Percentiles rank a stretch among this genome's conserved stretches.
These are phyloP conservation scores for Ceyx melanurus DNA, from an alignment of 2,113 vertebrate genomes.

Conservation along the genomic window DNA sequence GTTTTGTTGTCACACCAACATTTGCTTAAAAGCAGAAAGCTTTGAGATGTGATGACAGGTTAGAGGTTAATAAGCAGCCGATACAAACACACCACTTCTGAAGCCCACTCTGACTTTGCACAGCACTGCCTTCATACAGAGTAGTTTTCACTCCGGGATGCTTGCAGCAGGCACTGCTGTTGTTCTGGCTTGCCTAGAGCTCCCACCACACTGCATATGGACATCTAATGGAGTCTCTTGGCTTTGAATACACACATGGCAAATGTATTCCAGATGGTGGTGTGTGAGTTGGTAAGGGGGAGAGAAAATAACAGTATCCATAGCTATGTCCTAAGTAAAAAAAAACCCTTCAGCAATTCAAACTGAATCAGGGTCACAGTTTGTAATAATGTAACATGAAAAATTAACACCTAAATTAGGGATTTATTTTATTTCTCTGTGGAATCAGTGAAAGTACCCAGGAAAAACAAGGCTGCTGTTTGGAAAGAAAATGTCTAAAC, in stretches of 20 bases:
- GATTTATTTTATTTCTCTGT: slow-evolving; percentile 1
- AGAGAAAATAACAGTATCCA: neutral
- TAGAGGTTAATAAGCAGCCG: neutral
- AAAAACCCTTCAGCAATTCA: neutral
- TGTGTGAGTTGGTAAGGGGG: neutral
- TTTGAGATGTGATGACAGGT: neutral
- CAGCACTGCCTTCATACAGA: neutral
- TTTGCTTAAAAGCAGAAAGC: neutral
- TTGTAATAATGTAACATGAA: neutral
- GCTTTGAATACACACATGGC: neutral
- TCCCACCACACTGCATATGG: neutral
- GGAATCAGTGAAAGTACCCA: neutral
- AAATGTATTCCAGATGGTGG: neutral
- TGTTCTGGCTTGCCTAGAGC: neutral
- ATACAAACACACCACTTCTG: neutral
- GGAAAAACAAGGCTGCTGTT: neutral
- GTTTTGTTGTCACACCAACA: neutral
- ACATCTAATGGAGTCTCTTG: fast-evolving
- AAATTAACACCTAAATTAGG: slow-evolving; percentile 19
- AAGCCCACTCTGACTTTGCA: neutral
- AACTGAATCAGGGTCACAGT: neutral
- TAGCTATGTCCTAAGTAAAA: neutral
- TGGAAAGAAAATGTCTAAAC: neutral
- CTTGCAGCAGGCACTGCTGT: neutral
- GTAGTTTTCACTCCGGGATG: neutral